phyloP scores from a whole-genome alignment of 1,140 invertebrate genomes.

The Solenopsis invicta region DNA sequence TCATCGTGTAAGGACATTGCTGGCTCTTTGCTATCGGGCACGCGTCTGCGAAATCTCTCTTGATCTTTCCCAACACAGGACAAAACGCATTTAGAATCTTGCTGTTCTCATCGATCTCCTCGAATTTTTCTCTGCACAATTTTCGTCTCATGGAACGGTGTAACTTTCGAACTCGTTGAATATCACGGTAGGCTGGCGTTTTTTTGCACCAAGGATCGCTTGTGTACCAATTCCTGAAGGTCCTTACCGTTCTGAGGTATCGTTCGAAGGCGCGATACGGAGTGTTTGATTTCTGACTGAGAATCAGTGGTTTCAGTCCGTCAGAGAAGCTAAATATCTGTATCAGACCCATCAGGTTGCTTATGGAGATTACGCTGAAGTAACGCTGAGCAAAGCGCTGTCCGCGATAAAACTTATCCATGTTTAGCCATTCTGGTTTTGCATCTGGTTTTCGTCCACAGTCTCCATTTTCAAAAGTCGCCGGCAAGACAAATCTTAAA shows the following conservation, averaged over 20 bases:
- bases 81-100: slow-evolving; percentile 86
- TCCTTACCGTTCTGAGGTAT: slow-evolving; percentile 88
- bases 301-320: slow-evolving; percentile 89
- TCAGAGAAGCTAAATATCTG: slow-evolving; percentile 89
- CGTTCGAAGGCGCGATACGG: slow-evolving; percentile 90
- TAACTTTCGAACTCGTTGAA: slow-evolving; percentile 84
- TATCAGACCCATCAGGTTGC: slow-evolving; percentile 89
- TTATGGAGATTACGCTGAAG: slow-evolving; percentile 88
- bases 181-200: slow-evolving; percentile 83
- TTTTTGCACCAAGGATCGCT: slow-evolving; percentile 85
- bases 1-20: slow-evolving; percentile 82
- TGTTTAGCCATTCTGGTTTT: slow-evolving; percentile 81
- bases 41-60: slow-evolving; percentile 69
- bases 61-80: slow-evolving; percentile 73
- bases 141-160: slow-evolving; percentile 83
- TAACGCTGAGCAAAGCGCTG: slow-evolving; percentile 89
- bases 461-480: slow-evolving; percentile 11
- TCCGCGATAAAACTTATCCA: slow-evolving; percentile 87
- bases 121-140: slow-evolving; percentile 66
- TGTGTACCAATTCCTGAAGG: slow-evolving; percentile 87
- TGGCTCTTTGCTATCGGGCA: slow-evolving; percentile 86
- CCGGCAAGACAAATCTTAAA: slow-evolving; percentile 7
- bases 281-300: slow-evolving; percentile 89
- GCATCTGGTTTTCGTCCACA: slow-evolving; percentile 47
- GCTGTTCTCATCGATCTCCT: slow-evolving; percentile 70